Percentiles rank a stretch among this genome's conserved stretches.
These are phyloP conservation scores for Ashinkailepas kermadecensis DNA, from an alignment of 2,888 invertebrate species.

Conservation along the genomic window DNA sequence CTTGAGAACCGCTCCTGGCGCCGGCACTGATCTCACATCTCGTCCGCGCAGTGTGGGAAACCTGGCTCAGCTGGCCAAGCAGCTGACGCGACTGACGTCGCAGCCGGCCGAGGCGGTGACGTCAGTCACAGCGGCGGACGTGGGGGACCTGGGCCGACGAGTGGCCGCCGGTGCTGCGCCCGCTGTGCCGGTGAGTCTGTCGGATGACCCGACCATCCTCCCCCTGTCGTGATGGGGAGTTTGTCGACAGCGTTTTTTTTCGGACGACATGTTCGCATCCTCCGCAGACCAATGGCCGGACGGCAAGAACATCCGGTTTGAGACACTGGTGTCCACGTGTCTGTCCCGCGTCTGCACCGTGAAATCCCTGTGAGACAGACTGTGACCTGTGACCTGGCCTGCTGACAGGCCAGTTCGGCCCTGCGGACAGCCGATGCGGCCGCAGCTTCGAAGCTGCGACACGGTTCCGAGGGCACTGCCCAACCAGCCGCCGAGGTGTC, in stretches of 20 bases:
- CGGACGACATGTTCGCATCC: neutral
- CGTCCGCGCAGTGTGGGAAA: neutral
- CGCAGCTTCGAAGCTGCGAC: neutral
- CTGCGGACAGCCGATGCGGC: neutral
- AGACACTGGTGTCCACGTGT: neutral
- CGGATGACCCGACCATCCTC: too few relatives aligned
- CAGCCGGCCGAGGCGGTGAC: neutral
- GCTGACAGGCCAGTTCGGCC: too few relatives aligned
- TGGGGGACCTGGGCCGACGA: neutral
- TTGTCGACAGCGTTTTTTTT: neutral
- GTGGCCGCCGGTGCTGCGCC: neutral
- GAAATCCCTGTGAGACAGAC: too few relatives aligned
- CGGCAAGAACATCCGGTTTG: neutral
- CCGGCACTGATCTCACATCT: too few relatives aligned
- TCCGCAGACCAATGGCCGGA: neutral
- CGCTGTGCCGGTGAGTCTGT: neutral
- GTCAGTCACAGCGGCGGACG: neutral
- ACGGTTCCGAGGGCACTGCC: too few relatives aligned
- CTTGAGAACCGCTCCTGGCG: too few relatives aligned
- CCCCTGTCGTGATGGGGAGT: neutral
- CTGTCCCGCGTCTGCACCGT: too few relatives aligned
- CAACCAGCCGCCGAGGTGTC: neutral
- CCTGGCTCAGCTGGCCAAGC: conserved; percentile 16
- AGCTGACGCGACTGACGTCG: conserved; percentile 1
- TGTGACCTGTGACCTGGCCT: too few relatives aligned